Base-by-base conservation (phyloP, 2,797 vertebrate genomes). In the Atherinosoma microstoma region DNA sequence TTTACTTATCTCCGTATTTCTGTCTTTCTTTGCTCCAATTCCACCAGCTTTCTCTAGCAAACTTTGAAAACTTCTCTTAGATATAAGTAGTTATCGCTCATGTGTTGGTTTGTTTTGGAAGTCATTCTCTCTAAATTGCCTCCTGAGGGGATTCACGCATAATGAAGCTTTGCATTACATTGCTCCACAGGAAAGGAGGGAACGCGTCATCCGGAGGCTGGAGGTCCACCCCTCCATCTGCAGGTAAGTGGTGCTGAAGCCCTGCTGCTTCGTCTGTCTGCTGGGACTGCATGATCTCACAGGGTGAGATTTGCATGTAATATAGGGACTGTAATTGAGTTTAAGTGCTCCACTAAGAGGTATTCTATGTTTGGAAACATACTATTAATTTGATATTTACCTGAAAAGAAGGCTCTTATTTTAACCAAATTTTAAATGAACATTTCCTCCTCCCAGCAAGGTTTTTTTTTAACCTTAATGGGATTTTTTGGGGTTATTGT, bases 161-260 rank as follows among this genome's bases (percentile, higher is more conserved):
- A 82, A 83, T 87, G 71, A 89, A 84, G 80, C 73, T 84, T 80
- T 79, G 75, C 84, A 85, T 76, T 80, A 71, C 81, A 90, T 65
- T 87, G 63, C 79, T 86, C 88, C 72, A 73, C 91, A 98, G 97
- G 95, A 97, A 96, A 94, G 94, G 96, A 73, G 94, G 92, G 47
- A 97, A 96, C 32, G 93, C 96, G 73, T 93, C 93, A 66, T 94
- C 95, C 10, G 95, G 96, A 91, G 97, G 95, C 84, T 95, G 97
- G 93, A 96, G 96, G 86, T 96, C 97, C 75, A 97, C 97, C 86
- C 96, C 97, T 76, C 97, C 97, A 64, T 97, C 97, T 91, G 95
- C 97, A 96, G 97, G 97, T 99, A 94, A 93, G 86, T 75, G 62
- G 40, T 54, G 65, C 70, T 27, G 62, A 58, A 69, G 70, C 62